Percentiles rank a stretch among this genome's conserved stretches.
These are phyloP conservation scores for Papilio polytes DNA, from an alignment of 1,140 invertebrate genomes.

Conservation along the genomic window DNA sequence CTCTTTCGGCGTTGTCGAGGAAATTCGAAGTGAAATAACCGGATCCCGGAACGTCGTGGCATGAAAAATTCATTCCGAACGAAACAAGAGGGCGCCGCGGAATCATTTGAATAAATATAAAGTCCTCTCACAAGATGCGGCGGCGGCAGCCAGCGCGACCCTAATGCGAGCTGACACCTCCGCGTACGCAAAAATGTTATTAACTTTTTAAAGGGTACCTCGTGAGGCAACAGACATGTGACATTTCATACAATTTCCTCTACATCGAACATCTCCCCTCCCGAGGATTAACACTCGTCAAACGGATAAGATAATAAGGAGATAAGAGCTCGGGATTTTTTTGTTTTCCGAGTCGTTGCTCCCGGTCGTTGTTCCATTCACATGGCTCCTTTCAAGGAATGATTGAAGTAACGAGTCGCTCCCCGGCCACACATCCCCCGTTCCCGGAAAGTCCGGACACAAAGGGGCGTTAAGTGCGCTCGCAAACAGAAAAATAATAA, in stretches of 20 bases:
- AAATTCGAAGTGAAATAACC: constrained; percentile 80
- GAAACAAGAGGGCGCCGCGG: constrained; percentile 75
- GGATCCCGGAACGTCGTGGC: constrained; percentile 67
- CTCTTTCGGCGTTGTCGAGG: constrained; percentile 56
- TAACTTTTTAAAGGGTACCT: constrained; percentile 72
- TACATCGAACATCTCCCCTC: constrained; percentile 48
- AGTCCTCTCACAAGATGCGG: constrained; percentile 73
- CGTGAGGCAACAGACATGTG: constrained; percentile 51
- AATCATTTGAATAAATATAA: constrained; percentile 82
- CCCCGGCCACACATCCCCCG: constrained; percentile 64
- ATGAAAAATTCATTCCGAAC: constrained; percentile 81
- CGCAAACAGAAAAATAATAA: constrained; percentile 83
- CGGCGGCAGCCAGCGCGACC: constrained; percentile 62
- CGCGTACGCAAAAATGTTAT: constrained; percentile 76
- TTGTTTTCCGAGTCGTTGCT: constrained; percentile 51
- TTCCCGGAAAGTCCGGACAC: constrained; percentile 69
- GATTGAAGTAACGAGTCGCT: constrained; percentile 58
- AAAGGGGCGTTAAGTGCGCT: constrained; percentile 81
- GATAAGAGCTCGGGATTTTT: constrained; percentile 56
- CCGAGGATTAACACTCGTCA: constrained; percentile 49
- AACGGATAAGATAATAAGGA: constrained; percentile 47
- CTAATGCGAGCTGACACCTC: constrained; percentile 69
- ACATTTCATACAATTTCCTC: constrained; percentile 51
- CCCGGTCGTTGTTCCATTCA: constrained; percentile 74
- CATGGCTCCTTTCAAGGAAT: constrained; percentile 68